Conservation (phyloP, 2,888 invertebrate species). For the Drosophila ustulata region DNA sequence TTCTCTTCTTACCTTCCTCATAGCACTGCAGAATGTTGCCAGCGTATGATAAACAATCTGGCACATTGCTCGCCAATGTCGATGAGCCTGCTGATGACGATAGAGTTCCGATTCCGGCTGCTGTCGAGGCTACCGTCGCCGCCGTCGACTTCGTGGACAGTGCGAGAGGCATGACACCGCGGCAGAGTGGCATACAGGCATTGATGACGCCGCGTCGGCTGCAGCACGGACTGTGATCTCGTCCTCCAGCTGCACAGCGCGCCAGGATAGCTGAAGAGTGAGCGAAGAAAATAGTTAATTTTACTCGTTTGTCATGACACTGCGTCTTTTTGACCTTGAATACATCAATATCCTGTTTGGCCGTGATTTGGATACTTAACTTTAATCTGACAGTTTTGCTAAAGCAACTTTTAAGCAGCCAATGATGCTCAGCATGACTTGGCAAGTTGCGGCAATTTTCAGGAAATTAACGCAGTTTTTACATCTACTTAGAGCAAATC, state of each 20-base stretch:
- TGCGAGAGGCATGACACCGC: constrained; percentile 87
- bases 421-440: constrained; percentile 34
- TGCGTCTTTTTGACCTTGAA: constrained; percentile 16
- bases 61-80: constrained; percentile 80
- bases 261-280: constrained; percentile 80
- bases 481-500: constrained; percentile 42
- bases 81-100: constrained; percentile 35
- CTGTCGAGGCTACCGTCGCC: constrained; percentile 33
- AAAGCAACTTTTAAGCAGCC: not conserved
- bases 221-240: constrained; percentile 91
- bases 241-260: constrained; percentile 87
- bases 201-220: constrained; percentile 89
- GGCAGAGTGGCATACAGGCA: constrained; percentile 90
- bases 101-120: constrained; percentile 33
- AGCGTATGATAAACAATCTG: constrained; percentile 91
- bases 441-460: constrained; percentile 43
- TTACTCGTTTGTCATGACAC: constrained; percentile 33
- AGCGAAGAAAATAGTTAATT: constrained; percentile 42
- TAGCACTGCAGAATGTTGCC: constrained; percentile 94
- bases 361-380: constrained; percentile 22
- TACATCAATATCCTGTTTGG: constrained; percentile 51
- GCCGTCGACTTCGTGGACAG: constrained; percentile 83
- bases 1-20: constrained; percentile 89
- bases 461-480: constrained; percentile 59
- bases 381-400: not conserved